Percentiles rank a stretch among this genome's conserved stretches.
Conservation (phyloP, 2,113 vertebrate species). For the Verasper variegatus region DNA sequence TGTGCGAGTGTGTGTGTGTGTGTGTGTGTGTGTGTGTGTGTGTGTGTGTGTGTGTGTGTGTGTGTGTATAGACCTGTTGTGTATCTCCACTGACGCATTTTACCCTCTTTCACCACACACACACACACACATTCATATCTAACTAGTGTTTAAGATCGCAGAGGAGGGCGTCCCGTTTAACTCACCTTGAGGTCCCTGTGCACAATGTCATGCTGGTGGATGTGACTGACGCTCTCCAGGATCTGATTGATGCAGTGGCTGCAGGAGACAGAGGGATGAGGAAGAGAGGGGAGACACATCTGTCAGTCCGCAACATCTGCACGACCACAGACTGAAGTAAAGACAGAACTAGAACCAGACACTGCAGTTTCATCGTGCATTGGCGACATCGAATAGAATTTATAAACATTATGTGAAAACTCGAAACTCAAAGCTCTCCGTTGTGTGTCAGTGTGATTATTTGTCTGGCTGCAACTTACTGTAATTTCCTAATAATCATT, state of each 20-base stretch:
- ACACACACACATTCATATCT: no score
- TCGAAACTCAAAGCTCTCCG: no score
- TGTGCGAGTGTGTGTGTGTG: background rate
- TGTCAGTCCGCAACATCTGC: constrained; percentile 17
- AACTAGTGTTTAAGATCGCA: constrained; percentile 44
- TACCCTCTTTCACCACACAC: constrained; percentile 9
- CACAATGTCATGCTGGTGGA: constrained; percentile 99
- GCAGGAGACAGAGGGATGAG: constrained; percentile 62
- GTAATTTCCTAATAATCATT: no score
- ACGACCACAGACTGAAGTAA: background rate
- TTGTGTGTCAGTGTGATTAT: no score
- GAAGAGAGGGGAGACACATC: constrained; percentile 30
- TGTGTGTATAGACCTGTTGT: constrained; percentile 14
- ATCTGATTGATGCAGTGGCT: constrained; percentile 99
- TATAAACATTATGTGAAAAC: no score
- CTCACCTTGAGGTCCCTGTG: constrained; percentile 99
- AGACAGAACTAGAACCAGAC: constrained; percentile 8
- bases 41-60: background rate
- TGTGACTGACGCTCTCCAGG: constrained; percentile 98
- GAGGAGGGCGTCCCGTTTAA: background rate
- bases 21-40: background rate
- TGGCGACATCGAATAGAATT: no score
- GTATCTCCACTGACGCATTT: constrained; percentile 6
- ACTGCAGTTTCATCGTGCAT: background rate
- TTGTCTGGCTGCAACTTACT: no score